Evolutionary conservation across 2,888 invertebrate species (phyloP).

Genomic region (Graphium colonna): DNA sequence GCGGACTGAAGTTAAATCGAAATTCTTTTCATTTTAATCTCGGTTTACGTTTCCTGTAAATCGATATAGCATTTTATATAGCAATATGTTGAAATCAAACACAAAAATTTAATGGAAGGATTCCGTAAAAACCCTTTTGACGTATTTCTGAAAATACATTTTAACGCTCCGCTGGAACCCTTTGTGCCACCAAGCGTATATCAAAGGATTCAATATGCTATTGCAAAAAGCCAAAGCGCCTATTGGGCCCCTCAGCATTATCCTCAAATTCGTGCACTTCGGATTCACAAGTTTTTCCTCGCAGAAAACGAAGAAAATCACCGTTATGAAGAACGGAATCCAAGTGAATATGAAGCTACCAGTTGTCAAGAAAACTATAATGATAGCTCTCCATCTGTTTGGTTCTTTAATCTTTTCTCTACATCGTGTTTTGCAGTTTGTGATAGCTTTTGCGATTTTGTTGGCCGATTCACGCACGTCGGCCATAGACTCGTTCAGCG

Average conservation of each 20-base stretch:
- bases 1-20: background rate
- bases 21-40: background rate
- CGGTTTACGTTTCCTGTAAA: background rate
- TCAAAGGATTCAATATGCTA: conserved; percentile 82
- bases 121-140: conserved; percentile 22
- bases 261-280: conserved; percentile 68
- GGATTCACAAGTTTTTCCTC: conserved; percentile 63
- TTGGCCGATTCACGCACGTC: conserved; percentile 28
- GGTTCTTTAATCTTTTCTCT: conserved; percentile 48
- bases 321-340: conserved; percentile 82
- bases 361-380: conserved; percentile 81
- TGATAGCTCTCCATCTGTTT: conserved; percentile 81
- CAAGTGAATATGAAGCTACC: conserved; percentile 82
- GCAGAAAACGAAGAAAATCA: conserved; percentile 76
- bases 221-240: conserved; percentile 81
- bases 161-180: conserved; percentile 78
- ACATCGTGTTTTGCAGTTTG: conserved; percentile 4
- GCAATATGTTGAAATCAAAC: background rate
- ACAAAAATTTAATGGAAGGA: conserved; percentile 1
- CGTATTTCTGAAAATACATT: conserved; percentile 43
- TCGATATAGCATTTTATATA: background rate
- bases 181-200: conserved; percentile 87
- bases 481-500: conserved; percentile 31
- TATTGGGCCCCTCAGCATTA: conserved; percentile 79
- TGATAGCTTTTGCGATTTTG: conserved; percentile 17